Percentiles rank a stretch among this genome's conserved stretches.
Conservation (phyloP, 2,888 invertebrate species). For the Sarcophaga variegata region DNA sequence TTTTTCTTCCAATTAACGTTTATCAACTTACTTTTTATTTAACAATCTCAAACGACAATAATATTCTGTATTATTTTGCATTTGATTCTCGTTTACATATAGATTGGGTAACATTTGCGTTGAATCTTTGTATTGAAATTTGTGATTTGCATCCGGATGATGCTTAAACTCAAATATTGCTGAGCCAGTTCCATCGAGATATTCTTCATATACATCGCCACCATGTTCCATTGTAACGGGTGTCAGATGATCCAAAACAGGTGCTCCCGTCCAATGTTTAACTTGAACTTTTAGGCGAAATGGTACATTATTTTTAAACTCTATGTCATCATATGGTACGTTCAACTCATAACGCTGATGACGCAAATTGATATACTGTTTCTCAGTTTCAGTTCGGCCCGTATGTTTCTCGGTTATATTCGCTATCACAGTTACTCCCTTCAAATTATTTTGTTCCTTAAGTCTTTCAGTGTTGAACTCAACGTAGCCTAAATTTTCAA, state of each 20-base stretch:
- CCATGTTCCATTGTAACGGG: slow-evolving; percentile 10
- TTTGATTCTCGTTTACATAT: background rate
- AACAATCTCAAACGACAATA: background rate
- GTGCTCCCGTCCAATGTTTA: slow-evolving; percentile 86
- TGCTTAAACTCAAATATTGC: slow-evolving; percentile 82
- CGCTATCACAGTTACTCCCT: background rate
- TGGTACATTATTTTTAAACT: slow-evolving; percentile 93
- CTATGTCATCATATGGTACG: slow-evolving; percentile 90
- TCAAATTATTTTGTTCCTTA: background rate
- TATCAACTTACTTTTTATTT: background rate
- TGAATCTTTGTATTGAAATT: slow-evolving; percentile 10
- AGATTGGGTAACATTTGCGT: background rate
- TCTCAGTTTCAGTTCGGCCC: background rate
- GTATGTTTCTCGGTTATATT: background rate
- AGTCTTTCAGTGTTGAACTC: background rate
- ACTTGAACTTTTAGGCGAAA: slow-evolving; percentile 90
- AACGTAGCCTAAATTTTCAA: background rate
- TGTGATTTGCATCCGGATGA: background rate
- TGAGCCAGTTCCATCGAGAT: slow-evolving; percentile 85
- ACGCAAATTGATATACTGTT: background rate
- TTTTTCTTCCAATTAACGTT: too few species aligned
- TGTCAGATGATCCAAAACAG: slow-evolving; percentile 83
- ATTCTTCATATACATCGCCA: background rate
- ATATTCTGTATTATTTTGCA: slow-evolving; percentile 3
- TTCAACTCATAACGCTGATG: slow-evolving; percentile 87